Base-by-base conservation (phyloP, 1,140 invertebrate species). In the Drosophila orena region DNA sequence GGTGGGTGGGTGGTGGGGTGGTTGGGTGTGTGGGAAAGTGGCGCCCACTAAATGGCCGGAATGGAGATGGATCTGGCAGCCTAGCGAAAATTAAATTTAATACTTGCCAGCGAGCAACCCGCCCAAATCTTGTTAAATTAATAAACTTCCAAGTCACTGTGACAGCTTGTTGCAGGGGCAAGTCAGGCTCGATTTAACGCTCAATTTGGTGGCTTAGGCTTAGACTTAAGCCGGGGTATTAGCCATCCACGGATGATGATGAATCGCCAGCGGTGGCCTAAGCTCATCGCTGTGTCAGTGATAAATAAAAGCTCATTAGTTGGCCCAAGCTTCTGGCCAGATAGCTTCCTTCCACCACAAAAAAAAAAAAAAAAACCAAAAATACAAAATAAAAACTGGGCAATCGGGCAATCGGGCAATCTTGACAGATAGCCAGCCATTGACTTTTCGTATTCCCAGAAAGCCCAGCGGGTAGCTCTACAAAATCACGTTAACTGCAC, bases 271-370 rank as follows among this genome's bases (percentile, higher is more conserved):
- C 71, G 59, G 34, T 68, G 43, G 20, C 61, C 55, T 42, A 46
- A 47, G 57, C 54, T 58, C 56, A 58, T 52, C 57, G 76, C 58
- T 22, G 64, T 80, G 80, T 85, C 80, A 85, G 81, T 88, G 84
- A 88, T 79, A 83, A 88, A 88, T 88, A 77, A 71, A 83, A 81
- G 61, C 79, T 89, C 84, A 88, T 88, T 88, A 88, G 75, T 68
- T 56, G 64, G 38, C 57, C 46, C n/a, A 37, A 46, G 34, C 14
- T 44, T 50, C 70, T 43, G 59, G 54, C 79, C 12, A 24, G 8
- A 4, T 8, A 40, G 0, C 68, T 62, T 58, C 52, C 44, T 35
- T 50, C 61, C 46, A 37, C 37, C 42, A 46, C 59, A 56, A 65
- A 42, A 40, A 40, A 27, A 10, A 2, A 11, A 49, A 49, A 49